Base-by-base conservation (phyloP, 1,140 invertebrate species). In the Caerostris extrusa region DNA sequence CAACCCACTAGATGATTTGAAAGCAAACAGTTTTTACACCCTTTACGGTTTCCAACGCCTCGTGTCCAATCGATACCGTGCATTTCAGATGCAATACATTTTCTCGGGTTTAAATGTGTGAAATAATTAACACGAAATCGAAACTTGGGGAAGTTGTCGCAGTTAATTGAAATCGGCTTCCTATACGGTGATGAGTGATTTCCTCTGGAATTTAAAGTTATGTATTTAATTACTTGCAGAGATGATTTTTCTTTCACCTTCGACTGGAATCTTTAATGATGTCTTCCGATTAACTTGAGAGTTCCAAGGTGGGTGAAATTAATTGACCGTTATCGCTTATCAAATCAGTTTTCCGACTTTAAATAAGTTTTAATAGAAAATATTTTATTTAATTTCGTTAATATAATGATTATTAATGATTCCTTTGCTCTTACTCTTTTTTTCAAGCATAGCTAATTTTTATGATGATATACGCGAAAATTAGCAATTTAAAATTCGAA, bases 151-250 rank as follows among this genome's bases (percentile, higher is more conserved):
- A 34, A 77, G 34, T 50, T 77, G 50, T 53, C 71, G 10, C 34
- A 77, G 71, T 77, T 77, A 77, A 77, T 77, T 77, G 71, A 77
- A 77, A 50, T 77, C 50, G 8, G 34, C 34, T 77, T 34, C 34
- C 34, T 77, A 12, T 4, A 34, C 12, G 71, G 71, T 77, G 71
- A 77, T 77, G 50, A 77, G 71, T 77, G 71, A 77, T 77, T 77
- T 77, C 50, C 7, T 53, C 34, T 12, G 34, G 34, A 77, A 77
- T 77, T 77, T 34, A 77, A 77, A 77, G 34, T 50, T 34, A 77
- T 77, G 34, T 77, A 77, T 77, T 77, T 77, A 77, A 77, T 77
- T 77, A 50, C 19, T 34, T 34, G 12, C 71, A 77, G 71, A 77
- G 7, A 77, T 53, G 71, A 77, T 50, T 12, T 77, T 71, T 71